phyloP scores from a whole-genome alignment of 2,113 vertebrate genomes.

The Athene cunicularia region DNA sequence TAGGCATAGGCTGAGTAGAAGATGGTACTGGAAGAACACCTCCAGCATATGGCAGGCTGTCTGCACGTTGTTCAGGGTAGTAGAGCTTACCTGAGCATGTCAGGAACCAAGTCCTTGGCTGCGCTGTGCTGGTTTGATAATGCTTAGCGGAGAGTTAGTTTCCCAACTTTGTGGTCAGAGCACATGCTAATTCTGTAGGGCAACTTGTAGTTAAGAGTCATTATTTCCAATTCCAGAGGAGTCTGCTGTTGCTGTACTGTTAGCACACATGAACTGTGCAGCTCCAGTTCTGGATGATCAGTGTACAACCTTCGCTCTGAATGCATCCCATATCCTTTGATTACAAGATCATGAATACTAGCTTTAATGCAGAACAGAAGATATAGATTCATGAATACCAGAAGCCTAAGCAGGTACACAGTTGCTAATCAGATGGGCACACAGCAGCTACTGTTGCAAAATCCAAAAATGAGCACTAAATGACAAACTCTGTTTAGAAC shows the following conservation, averaged over 20 bases:
- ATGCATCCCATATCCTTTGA: neutral
- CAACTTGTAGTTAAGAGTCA: neutral
- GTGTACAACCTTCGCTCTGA: neutral
- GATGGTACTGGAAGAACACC: neutral
- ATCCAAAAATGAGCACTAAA: neutral
- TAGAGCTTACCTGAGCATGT: neutral
- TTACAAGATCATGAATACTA: neutral
- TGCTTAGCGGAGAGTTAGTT: neutral
- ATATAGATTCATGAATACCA: neutral
- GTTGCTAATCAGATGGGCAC: neutral
- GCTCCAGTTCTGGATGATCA: neutral
- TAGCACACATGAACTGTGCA: accelerated
- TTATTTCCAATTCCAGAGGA: neutral
- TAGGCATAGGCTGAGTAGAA: neutral
- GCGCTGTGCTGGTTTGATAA: neutral
- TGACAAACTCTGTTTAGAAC: neutral
- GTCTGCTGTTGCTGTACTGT: neutral
- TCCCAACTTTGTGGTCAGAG: neutral
- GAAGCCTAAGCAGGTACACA: neutral
- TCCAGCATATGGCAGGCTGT: neutral
- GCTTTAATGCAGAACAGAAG: neutral
- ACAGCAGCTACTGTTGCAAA: neutral
- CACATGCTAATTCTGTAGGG: neutral
- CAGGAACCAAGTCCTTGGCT: neutral
- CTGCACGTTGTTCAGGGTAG: neutral